Conservation (phyloP, 1,140 invertebrate species). For the Physella acuta region DNA sequence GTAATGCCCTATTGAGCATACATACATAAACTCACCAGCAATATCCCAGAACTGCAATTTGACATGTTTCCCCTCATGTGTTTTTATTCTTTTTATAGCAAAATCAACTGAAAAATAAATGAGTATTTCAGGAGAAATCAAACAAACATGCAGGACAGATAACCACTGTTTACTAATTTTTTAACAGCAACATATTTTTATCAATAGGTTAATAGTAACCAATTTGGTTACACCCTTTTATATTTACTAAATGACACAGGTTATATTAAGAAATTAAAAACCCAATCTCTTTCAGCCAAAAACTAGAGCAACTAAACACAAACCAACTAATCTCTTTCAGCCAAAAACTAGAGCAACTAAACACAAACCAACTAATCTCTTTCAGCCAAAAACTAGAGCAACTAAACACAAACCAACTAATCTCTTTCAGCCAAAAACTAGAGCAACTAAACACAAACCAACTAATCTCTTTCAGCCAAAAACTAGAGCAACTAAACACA, state of each 20-base stretch:
- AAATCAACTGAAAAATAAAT: conserved; percentile 8
- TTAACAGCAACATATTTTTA: background rate
- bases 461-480: background rate
- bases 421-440: background rate
- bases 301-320: background rate
- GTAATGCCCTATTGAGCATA: background rate
- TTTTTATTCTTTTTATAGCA: background rate
- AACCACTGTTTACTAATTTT: background rate
- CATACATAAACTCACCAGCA: background rate
- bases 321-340: background rate
- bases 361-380: background rate
- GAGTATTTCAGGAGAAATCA: background rate
- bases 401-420: background rate
- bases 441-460: background rate
- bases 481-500: background rate
- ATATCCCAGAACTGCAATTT: conserved; percentile 22
- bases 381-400: background rate
- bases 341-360: background rate
- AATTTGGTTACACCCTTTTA: background rate
- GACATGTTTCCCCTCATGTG: background rate
- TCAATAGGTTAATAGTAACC: background rate
- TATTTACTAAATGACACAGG: background rate
- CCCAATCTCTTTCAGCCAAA: background rate
- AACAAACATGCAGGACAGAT: background rate
- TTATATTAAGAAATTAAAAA: background rate